phyloP scores from a whole-genome alignment of 2,888 invertebrate genomes.

The Sabatieria punctata region DNA sequence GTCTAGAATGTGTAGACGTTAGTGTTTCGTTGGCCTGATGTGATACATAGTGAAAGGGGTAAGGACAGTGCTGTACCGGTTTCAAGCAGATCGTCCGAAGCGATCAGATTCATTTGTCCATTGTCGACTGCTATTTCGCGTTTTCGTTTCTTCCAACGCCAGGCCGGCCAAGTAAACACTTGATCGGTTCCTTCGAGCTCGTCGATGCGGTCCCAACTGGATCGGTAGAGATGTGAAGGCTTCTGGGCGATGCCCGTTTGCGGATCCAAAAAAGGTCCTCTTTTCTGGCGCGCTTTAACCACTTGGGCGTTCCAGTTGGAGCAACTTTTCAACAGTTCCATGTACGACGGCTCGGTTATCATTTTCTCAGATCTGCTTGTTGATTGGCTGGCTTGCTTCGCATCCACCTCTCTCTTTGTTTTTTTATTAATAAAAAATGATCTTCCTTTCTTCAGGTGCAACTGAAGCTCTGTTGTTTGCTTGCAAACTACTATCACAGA shows the following conservation, averaged over 20 bases:
- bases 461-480: too few relatives aligned
- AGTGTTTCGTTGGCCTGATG: too few relatives aligned
- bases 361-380: too few relatives aligned
- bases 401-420: too few relatives aligned
- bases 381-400: too few relatives aligned
- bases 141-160: conserved; percentile 18
- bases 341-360: conserved; percentile 22
- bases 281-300: conserved; percentile 14
- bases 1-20: too few relatives aligned
- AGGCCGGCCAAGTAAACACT: conserved; percentile 18
- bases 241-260: conserved; percentile 25
- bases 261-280: conserved; percentile 21
- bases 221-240: conserved; percentile 13
- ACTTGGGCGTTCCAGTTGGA: conserved; percentile 23
- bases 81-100: too few relatives aligned
- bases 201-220: conserved; percentile 14
- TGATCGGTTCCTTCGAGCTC: conserved; percentile 13
- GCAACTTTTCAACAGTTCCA: conserved; percentile 26
- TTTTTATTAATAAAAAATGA: too few relatives aligned
- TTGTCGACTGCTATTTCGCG: not conserved
- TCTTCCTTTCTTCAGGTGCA: too few relatives aligned
- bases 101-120: not conserved
- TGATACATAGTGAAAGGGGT: too few relatives aligned
- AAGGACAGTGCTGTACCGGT: too few relatives aligned
- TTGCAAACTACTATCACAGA: too few relatives aligned